These are phyloP conservation scores for Macrotis lagotis DNA, from an alignment of 2,113 vertebrate species.

Conservation along the genomic window DNA sequence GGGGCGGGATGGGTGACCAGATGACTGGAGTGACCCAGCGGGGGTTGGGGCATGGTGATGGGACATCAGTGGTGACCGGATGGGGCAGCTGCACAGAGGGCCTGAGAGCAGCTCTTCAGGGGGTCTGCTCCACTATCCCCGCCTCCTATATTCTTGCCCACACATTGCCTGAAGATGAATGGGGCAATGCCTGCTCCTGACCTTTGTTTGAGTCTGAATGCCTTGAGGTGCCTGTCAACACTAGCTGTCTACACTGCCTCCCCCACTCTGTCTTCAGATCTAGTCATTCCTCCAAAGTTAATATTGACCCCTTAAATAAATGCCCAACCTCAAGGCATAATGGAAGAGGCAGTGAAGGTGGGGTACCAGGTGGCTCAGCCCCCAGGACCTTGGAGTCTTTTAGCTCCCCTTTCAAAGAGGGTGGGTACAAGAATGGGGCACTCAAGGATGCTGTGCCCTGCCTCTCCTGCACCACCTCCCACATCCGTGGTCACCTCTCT, in stretches of 20 bases:
- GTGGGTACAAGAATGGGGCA: neutral
- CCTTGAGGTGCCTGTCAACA: neutral
- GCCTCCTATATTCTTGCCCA: neutral
- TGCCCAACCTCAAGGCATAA: no score
- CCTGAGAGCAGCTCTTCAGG: neutral
- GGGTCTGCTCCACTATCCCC: neutral
- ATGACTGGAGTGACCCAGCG: no score
- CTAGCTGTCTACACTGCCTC: neutral
- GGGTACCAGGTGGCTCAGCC: no score
- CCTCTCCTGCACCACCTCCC: neutral
- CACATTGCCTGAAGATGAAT: neutral
- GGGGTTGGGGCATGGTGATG: no score
- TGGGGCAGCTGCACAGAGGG: neutral
- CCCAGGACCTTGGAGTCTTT: neutral
- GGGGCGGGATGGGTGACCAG: neutral
- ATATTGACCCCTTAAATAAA: neutral
- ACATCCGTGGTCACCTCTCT: neutral
- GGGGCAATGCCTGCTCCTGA: neutral
- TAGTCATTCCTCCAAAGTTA: neutral
- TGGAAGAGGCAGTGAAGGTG: no score
- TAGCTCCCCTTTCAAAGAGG: neutral
- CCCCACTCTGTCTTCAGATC: neutral
- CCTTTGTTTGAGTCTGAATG: neutral
- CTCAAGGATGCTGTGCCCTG: neutral
- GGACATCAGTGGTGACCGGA: no score